Evolutionary conservation across 2,888 invertebrate species (phyloP), one percentile per base, ranked within the genome.

Genomic region (Caenorhabditis sp.): DNA sequence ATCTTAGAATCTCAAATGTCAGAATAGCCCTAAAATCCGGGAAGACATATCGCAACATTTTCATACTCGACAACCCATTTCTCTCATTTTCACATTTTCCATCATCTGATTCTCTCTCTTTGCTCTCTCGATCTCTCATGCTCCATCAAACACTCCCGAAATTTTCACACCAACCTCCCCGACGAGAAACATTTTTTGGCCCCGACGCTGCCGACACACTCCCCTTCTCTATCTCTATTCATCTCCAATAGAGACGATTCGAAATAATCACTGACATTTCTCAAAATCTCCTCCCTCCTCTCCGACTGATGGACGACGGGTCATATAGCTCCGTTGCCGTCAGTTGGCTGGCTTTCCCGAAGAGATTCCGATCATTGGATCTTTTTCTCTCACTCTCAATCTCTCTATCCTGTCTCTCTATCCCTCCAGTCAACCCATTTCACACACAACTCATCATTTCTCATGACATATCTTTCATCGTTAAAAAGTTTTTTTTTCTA

Each of bases 391-490:
- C 19, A 38, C 58, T 75, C 76, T 66, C 68, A 16, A 47, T 77
- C 70, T 64, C n/a, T 77, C 47, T 70, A 63, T 66, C 31, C 70
- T 64, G 12, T 77, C 47, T 70, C 70, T 66, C 31, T 3, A 19
- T 51, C 54, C 31, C 68, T 63, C 4, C 31, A 19, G 7, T 19
- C n/a, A 51, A 38, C 68, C 31, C 66, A 41, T 77, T 70, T 77
- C 70, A 77, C 69, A 77, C 77, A 69, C 69, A 59, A 77, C 70
- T 77, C 76, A 76, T 76, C 76, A 76, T 70, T 77, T 77, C 77
- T 59, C 38, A 54, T 76, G 76, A 76, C 76, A 56, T 51, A 24
- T 44, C 58, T 59, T 76, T 76, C 47, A 38, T 58, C 31, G 54
- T 63, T 63, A 16, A 63, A 63, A 26, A n/a, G n/a, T n/a, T n/a